Conservation (phyloP, 2,113 vertebrate species). For the Sprattus sprattus region DNA sequence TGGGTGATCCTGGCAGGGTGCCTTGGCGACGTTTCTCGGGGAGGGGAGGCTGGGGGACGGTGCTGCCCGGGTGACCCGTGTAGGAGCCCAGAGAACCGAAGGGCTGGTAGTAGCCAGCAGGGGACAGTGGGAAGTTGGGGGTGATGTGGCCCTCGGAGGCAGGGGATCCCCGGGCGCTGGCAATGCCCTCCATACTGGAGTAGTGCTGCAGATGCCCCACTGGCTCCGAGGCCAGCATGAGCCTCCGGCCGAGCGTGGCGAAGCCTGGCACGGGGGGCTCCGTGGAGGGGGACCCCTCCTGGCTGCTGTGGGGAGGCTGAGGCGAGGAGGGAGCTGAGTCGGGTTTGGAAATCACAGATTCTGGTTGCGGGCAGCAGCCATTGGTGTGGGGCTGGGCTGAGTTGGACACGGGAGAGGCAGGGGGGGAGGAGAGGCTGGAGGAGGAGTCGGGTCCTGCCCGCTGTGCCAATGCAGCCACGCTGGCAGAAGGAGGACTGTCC, state of each 20-base stretch:
- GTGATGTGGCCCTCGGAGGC: conserved; percentile 62
- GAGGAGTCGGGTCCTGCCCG: background rate
- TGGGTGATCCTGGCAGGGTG: conserved; percentile 50
- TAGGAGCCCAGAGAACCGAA: conserved; percentile 42
- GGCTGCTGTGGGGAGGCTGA: conserved; percentile 56
- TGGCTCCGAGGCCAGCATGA: conserved; percentile 64
- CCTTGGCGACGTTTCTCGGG: conserved; percentile 79
- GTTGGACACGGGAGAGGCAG: conserved; percentile 19
- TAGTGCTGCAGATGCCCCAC: conserved; percentile 48
- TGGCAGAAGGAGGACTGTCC: background rate
- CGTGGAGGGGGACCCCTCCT: conserved; percentile 69
- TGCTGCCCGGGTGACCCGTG: conserved; percentile 61
- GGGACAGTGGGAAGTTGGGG: conserved; percentile 68
- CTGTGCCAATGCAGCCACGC: background rate
- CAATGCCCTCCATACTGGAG: conserved; percentile 51
- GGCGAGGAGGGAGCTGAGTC: conserved; percentile 52
- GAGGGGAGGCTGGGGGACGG: conserved; percentile 76
- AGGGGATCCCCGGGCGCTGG: conserved; percentile 32
- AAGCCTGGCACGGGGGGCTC: conserved; percentile 71
- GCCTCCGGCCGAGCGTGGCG: conserved; percentile 69
- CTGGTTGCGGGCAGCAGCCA: conserved; percentile 38
- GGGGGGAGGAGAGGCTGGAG: conserved; percentile 26
- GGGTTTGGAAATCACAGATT: conserved; percentile 48
- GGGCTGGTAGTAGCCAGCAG: conserved; percentile 55
- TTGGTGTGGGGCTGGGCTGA: conserved; percentile 43